Base-by-base conservation (phyloP, 2,888 invertebrate genomes). In the Hirtodrosophila cameraria region DNA sequence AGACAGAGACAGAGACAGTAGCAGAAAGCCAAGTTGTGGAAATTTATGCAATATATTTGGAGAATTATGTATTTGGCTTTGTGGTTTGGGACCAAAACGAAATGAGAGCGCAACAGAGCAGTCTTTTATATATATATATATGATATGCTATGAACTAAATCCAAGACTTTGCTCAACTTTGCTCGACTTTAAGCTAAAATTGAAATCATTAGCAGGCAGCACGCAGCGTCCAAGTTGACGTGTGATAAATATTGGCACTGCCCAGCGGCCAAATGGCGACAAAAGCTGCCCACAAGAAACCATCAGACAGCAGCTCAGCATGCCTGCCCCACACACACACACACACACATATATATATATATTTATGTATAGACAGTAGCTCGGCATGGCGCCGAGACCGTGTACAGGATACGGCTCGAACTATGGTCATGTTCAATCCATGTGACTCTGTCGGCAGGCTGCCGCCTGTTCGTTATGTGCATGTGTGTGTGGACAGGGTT, bases 31-130 rank as follows among this genome's bases (percentile, higher is more conserved):
- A 54, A 61, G 46, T 64, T 46, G 63, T 20, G 46, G 30, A 62
- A 83, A 84, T 81, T 70, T 77, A 74, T 81, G 70, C 53, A 65
- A 65, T 64, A 72, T 59, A 65, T 72, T 79, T 74, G 11, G 27
- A 71, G 63, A 78, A 70, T 74, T 73, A 73, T 84, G 55, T 53
- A 64, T 72, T 68, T 57, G 69, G 58, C 60, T 73, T 60, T 63
- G 73, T 63, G 66, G 60, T 31, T 52, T 58, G 59, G 75, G 64
- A 67, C 42, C 49, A 16, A n/a, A n/a, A 20, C 9, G 39, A 75
- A 75, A 66, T 70, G 70, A 57, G 65, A 48, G 50, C 72, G 30
- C 61, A 33, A 41, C 35, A 35, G 12, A 28, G 25, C 54, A 45
- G 27, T n/a, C 27, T n/a, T n/a, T n/a, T n/a, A n/a, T n/a, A n/a